phyloP scores from a whole-genome alignment of 2,113 vertebrate species.

The Dasyornis broadbenti region DNA sequence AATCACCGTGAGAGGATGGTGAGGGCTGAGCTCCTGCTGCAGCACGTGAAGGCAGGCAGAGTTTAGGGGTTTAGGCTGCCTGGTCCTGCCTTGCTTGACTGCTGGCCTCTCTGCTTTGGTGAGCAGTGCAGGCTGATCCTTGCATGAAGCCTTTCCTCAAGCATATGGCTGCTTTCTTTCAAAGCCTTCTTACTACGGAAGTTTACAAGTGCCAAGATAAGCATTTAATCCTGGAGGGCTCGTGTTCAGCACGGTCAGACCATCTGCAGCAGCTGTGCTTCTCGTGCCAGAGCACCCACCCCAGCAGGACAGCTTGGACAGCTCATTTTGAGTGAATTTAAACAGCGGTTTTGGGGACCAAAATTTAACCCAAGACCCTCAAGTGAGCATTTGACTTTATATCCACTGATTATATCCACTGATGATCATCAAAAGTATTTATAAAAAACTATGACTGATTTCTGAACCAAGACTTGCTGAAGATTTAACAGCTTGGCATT shows the following conservation, averaged over 20 bases:
- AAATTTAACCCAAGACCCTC: not conserved
- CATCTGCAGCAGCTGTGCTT: not conserved
- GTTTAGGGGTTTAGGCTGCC: not conserved
- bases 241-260: not conserved
- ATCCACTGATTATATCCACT: not conserved
- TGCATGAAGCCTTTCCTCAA: slow-evolving; percentile 37
- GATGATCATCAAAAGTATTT: not conserved
- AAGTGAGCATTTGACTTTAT: not conserved
- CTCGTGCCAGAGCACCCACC: not conserved
- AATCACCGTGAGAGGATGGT: not conserved
- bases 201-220: not conserved
- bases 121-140: slow-evolving; percentile 43
- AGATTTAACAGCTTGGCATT: not conserved
- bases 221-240: slow-evolving; percentile 38
- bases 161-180: slow-evolving; percentile 51
- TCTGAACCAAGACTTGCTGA: not conserved
- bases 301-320: not conserved
- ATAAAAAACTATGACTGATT: not conserved
- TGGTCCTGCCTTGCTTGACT: not conserved
- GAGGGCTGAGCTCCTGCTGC: not conserved
- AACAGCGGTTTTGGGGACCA: not conserved
- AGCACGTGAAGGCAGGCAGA: not conserved
- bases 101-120: slow-evolving; percentile 17
- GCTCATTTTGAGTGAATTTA: not conserved
- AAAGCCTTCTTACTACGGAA: slow-evolving; percentile 42